Base-by-base conservation (phyloP, 2,888 invertebrate species). In the Drosophila phalerata region DNA sequence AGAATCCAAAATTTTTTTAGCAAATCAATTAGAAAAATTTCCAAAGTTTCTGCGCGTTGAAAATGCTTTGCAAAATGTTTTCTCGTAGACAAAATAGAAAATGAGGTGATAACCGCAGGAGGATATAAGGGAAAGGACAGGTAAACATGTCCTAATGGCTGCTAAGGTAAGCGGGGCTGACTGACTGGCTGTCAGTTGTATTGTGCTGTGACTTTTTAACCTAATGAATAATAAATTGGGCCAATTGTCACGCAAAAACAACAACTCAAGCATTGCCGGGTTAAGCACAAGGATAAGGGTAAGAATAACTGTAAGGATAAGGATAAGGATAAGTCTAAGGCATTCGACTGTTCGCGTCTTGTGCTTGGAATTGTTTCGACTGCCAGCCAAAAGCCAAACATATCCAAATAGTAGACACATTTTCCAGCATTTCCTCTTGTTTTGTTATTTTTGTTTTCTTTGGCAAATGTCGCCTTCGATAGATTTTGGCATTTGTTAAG, bases 161-260 rank as follows among this genome's bases (percentile, higher is more conserved):
- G 30, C 77, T 69, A 51, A 70, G 65, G 79, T 79, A 76, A 75
- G 22, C 45, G 28, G 28, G 25, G 34, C 69, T 74, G 76, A 79
- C 76, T 86, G 88, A 86, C 88, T 86, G 79, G 75, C 87, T 85
- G 84, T 87, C 88, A 89, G 85, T 83, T 73, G 81, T 77, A 67
- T 77, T 81, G 74, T 66, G 77, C 81, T 87, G 77, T 89, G 91
- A 91, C 90, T 91, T 90, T 85, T 91, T 88, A 90, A 84, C 87
- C 79, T 82, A 78, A 85, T 91, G 84, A 91, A 91, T 91, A 88
- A 91, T 91, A 90, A 87, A 91, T 91, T 82, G 87, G 81, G 77
- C 81, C 87, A 88, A 91, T 91, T 91, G 91, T 91, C 91, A 91
- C 89, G 88, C 78, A 89, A 87, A 84, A 84, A 85, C 89, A 84